Percentiles rank a stretch among this genome's conserved stretches.
Conservation (phyloP, 2,797 vertebrate species). For the Fistularia tabacaria region DNA sequence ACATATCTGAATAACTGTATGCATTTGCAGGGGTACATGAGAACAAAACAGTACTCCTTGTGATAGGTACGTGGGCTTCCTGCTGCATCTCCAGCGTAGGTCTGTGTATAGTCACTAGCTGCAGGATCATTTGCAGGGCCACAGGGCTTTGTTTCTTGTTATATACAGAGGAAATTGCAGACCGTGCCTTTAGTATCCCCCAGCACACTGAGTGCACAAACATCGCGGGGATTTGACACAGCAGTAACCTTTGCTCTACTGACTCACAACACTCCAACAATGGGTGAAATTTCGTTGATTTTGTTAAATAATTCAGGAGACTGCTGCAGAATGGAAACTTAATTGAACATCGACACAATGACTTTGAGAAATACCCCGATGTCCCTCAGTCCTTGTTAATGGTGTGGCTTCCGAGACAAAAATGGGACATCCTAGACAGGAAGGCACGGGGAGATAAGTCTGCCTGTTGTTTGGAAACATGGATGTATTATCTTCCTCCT, state of each 20-base stretch:
- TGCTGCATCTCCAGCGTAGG: constrained; percentile 19
- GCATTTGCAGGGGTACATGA: constrained; percentile 32
- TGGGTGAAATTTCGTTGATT: constrained; percentile 6
- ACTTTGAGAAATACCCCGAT: constrained; percentile 7
- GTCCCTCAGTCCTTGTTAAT: constrained; percentile 16
- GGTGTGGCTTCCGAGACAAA: constrained; percentile 19
- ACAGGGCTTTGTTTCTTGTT: constrained; percentile 41
- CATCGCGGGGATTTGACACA: constrained; percentile 21
- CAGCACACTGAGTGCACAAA: background rate
- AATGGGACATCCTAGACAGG: constrained; percentile 55
- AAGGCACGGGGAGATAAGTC: constrained; percentile 54
- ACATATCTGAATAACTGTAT: constrained; percentile 49
- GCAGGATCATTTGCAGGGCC: constrained; percentile 27
- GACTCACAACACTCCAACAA: constrained; percentile 3
- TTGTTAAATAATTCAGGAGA: constrained; percentile 17
- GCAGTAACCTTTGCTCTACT: constrained; percentile 38
- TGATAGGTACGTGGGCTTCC: constrained; percentile 2
- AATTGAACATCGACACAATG: constrained; percentile 22
- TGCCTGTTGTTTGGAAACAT: constrained; percentile 60
- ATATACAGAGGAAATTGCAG: constrained; percentile 51
- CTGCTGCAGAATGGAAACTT: constrained; percentile 14
- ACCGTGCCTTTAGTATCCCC: constrained; percentile 27
- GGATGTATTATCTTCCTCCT: constrained; percentile 36
- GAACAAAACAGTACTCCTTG: constrained; percentile 32
- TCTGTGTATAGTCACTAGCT: constrained; percentile 29